phyloP scores from a whole-genome alignment of 2,113 vertebrate species.

The Mastomys natalensis region DNA sequence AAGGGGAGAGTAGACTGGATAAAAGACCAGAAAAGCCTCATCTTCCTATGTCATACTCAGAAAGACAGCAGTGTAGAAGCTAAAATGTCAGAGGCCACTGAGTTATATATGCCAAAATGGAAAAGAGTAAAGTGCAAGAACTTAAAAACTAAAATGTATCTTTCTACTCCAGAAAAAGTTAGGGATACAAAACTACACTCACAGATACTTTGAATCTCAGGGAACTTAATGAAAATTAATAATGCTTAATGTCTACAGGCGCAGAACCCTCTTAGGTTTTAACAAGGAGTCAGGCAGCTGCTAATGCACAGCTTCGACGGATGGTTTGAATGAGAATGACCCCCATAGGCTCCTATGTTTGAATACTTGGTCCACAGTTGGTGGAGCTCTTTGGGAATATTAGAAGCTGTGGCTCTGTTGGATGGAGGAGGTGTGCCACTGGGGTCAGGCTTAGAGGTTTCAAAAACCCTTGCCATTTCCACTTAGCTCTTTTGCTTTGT shows the following conservation, averaged over 20 bases:
- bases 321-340: not conserved
- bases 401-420: not conserved
- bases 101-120: not conserved
- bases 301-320: not conserved
- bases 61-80: not conserved
- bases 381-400: not conserved
- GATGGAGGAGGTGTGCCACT: not conserved
- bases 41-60: not conserved
- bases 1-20: not conserved
- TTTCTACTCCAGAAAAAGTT: not conserved
- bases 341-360: not conserved
- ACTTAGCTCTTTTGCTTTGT: not conserved
- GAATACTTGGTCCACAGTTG: not conserved
- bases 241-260: not conserved
- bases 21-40: not conserved
- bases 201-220: not conserved
- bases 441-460: not conserved
- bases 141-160: not conserved
- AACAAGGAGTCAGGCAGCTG: not conserved
- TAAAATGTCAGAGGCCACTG: not conserved
- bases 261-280: slow-evolving; percentile 1
- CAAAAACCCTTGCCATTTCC: not conserved
- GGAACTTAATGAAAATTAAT: not conserved
- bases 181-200: slow-evolving; percentile 22
- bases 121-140: not conserved